phyloP scores from a whole-genome alignment of 1,140 invertebrate genomes.

The Nebria ingens region DNA sequence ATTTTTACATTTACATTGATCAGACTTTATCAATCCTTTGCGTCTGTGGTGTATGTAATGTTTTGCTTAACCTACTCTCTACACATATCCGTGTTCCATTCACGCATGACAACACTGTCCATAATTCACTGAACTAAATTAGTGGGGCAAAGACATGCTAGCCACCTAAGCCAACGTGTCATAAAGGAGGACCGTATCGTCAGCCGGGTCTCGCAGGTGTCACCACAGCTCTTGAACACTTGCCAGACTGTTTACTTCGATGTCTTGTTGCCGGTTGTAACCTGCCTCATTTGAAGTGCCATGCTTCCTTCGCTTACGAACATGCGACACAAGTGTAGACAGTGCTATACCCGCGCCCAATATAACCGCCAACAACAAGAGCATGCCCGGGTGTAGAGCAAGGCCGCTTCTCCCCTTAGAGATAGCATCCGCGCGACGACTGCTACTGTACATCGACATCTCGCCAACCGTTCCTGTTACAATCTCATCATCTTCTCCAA shows the following conservation, averaged over 20 bases:
- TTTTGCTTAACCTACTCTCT: too few relatives aligned
- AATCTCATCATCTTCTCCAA: not conserved
- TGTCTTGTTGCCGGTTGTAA: constrained; percentile 42
- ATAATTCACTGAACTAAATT: not conserved
- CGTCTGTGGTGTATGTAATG: too few relatives aligned
- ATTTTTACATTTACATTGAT: too few relatives aligned
- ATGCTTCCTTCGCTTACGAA: constrained; percentile 34
- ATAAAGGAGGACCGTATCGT: constrained; percentile 42
- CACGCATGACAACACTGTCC: not conserved
- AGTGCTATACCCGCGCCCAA: constrained; percentile 19
- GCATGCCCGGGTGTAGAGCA: constrained; percentile 39
- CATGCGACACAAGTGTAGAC: constrained; percentile 25
- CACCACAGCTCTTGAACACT: constrained; percentile 57
- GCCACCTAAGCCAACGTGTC: constrained; percentile 33
- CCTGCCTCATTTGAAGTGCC: constrained; percentile 35
- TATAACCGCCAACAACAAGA: constrained; percentile 33
- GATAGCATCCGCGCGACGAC: constrained; percentile 26
- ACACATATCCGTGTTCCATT: not conserved
- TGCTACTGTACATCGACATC: constrained; percentile 26
- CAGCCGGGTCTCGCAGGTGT: constrained; percentile 46
- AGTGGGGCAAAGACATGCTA: too few relatives aligned
- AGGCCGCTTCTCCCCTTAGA: not conserved
- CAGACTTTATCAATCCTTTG: too few relatives aligned
- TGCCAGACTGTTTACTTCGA: constrained; percentile 55
- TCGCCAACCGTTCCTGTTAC: constrained; percentile 14